Conservation (phyloP, 92 coral and sea anemone genomes). For the Anthopleura xanthogrammica region DNA sequence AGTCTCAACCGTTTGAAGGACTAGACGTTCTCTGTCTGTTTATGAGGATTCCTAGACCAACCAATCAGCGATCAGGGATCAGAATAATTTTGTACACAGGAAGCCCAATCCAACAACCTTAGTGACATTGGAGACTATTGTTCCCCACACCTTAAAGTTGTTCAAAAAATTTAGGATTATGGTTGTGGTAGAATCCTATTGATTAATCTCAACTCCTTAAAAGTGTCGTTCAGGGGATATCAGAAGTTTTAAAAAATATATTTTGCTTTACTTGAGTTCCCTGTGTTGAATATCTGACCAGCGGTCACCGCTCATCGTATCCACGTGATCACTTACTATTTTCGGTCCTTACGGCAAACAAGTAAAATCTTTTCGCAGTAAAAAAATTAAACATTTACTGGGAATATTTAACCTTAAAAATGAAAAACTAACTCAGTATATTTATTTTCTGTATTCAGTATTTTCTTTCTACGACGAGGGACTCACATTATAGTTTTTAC, state of each 20-base stretch:
- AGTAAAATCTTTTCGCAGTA: not conserved
- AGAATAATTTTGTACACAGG: not conserved
- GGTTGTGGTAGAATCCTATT: not conserved
- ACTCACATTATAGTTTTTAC: not conserved
- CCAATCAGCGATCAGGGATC: too few relatives aligned
- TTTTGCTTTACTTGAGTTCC: not conserved
- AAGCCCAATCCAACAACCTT: not conserved
- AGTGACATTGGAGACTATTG: not conserved
- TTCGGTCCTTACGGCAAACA: slow-evolving; percentile 40
- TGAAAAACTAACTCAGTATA: not conserved
- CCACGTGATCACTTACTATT: slow-evolving; percentile 47
- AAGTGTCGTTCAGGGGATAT: not conserved
- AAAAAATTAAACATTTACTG: not conserved
- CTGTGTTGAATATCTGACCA: not conserved
- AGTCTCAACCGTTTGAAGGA: too few relatives aligned
- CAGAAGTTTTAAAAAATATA: not conserved
- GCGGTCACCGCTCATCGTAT: slow-evolving; percentile 20
- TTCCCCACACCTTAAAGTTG: too few relatives aligned
- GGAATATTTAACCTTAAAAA: not conserved
- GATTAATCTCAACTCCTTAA: too few relatives aligned
- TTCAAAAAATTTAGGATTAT: too few relatives aligned
- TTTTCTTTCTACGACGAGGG: not conserved
- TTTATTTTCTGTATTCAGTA: not conserved
- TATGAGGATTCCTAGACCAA: too few relatives aligned
- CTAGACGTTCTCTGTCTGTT: too few relatives aligned